A percentile compares a stretch with the other conserved stretches of the same genome.
Conservation (phyloP, 2,113 vertebrate genomes). For the Thunnus maccoyii region DNA sequence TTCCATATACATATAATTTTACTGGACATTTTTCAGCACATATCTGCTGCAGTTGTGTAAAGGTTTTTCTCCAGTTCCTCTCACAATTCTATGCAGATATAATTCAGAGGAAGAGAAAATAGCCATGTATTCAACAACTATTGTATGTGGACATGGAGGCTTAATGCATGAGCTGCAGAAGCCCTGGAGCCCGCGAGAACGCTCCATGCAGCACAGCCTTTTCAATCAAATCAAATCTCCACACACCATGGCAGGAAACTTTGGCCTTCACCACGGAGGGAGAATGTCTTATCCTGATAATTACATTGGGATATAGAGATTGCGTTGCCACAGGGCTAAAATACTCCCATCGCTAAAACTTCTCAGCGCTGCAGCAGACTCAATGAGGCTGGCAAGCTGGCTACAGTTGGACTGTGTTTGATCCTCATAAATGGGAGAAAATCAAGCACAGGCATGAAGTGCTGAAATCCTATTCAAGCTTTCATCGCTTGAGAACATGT, state of each 20-base stretch:
- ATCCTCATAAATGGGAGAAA: conserved; percentile 62
- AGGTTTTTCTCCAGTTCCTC: conserved; percentile 17
- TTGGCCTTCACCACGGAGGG: conserved; percentile 63
- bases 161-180: conserved; percentile 48
- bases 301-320: conserved; percentile 76
- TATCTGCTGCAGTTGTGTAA: conserved; percentile 22
- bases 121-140: conserved; percentile 58
- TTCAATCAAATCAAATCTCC: conserved; percentile 75
- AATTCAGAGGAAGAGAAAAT: conserved; percentile 57
- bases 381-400: conserved; percentile 37
- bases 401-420: conserved; percentile 52
- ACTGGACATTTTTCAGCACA: conserved; percentile 37
- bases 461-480: conserved; percentile 49
- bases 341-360: conserved; percentile 51
- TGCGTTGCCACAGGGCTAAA: conserved; percentile 68
- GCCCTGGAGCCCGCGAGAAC: conserved; percentile 40
- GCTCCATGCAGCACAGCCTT: conserved; percentile 45
- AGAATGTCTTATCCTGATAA: conserved; percentile 72
- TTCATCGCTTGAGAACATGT: conserved; percentile 43
- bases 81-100: conserved; percentile 32
- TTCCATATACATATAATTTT: conserved; percentile 41
- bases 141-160: conserved; percentile 58
- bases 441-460: conserved; percentile 62
- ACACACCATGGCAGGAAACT: conserved; percentile 58
- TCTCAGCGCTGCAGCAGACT: conserved; percentile 39